Conservation (phyloP, 2,888 invertebrate genomes). For the Ctenicera cuprea region DNA sequence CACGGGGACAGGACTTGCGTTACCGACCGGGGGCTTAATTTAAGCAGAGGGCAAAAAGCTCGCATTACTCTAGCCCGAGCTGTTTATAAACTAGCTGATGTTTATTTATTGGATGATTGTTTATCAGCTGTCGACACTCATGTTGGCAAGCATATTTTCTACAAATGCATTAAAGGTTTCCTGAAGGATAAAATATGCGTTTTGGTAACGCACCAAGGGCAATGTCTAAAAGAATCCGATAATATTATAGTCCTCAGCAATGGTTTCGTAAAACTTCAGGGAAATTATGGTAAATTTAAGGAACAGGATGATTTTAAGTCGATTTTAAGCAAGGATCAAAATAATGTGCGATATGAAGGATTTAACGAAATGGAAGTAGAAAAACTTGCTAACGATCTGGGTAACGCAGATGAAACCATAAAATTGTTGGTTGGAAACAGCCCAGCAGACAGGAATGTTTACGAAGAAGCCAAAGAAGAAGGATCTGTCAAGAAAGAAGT, state of each 20-base stretch:
- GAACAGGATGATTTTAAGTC: conserved; percentile 8
- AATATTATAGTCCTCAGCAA: conserved; percentile 76
- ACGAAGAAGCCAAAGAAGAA: conserved; percentile 58
- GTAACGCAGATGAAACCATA: background rate
- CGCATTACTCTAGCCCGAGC: conserved; percentile 85
- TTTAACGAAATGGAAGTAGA: conserved; percentile 1
- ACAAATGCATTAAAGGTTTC: conserved; percentile 79
- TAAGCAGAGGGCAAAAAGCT: conserved; percentile 89
- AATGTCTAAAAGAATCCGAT: conserved; percentile 73
- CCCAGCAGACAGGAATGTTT: conserved; percentile 44
- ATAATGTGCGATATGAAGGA: background rate
- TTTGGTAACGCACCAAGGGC: conserved; percentile 80
- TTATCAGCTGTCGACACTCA: conserved; percentile 85
- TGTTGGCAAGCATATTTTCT: conserved; percentile 82
- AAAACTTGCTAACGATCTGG: background rate
- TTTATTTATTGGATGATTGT: conserved; percentile 86
- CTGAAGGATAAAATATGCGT: conserved; percentile 76
- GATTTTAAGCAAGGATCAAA: background rate
- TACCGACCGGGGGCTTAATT: conserved; percentile 85
- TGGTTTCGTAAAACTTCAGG: conserved; percentile 76
- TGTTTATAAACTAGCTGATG: conserved; percentile 82
- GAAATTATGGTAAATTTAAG: conserved; percentile 74
- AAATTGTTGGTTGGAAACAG: conserved; percentile 5
- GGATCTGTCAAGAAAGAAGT: conserved; percentile 59
- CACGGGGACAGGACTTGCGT: conserved; percentile 84